Conservation (phyloP, 2,888 invertebrate genomes). For the Steromphala cineraria region DNA sequence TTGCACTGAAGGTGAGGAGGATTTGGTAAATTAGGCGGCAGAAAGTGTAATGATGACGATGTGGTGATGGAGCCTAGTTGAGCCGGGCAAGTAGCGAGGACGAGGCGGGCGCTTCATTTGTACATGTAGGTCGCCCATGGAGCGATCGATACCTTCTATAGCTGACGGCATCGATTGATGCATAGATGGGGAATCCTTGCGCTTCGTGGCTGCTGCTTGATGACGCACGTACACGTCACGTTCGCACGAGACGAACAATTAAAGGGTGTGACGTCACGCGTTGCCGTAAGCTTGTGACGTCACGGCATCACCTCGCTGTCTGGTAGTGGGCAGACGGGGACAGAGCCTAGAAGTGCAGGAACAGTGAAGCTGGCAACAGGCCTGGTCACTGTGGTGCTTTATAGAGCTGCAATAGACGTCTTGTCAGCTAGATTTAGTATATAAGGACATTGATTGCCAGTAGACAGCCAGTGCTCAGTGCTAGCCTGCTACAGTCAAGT, state of each 20-base stretch:
- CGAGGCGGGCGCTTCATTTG: not conserved
- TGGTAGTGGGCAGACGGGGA: not conserved
- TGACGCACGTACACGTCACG: conserved; percentile 18
- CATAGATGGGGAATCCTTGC: not conserved
- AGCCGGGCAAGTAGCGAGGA: not conserved
- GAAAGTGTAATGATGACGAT: not conserved
- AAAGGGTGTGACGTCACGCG: conserved; percentile 16
- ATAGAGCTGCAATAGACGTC: not conserved
- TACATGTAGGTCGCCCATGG: not conserved
- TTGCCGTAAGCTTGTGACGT: conserved; percentile 19
- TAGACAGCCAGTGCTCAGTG: too few relatives aligned
- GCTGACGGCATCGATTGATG: not conserved
- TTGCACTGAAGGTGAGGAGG: too few relatives aligned
- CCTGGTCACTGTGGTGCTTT: not conserved
- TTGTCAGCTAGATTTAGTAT: not conserved
- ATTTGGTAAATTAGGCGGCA: not conserved
- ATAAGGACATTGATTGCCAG: not conserved
- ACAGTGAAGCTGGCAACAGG: not conserved
- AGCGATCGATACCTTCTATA: not conserved
- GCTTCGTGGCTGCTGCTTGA: not conserved
- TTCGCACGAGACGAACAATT: conserved; percentile 21
- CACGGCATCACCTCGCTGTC: conserved; percentile 7
- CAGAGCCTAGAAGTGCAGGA: not conserved
- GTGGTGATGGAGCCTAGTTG: not conserved
- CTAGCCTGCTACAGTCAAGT: too few relatives aligned